Evolutionary conservation across 2,113 vertebrate genomes (phyloP), one percentile per base, ranked within the genome.

Genomic region (Lynx canadensis): DNA sequence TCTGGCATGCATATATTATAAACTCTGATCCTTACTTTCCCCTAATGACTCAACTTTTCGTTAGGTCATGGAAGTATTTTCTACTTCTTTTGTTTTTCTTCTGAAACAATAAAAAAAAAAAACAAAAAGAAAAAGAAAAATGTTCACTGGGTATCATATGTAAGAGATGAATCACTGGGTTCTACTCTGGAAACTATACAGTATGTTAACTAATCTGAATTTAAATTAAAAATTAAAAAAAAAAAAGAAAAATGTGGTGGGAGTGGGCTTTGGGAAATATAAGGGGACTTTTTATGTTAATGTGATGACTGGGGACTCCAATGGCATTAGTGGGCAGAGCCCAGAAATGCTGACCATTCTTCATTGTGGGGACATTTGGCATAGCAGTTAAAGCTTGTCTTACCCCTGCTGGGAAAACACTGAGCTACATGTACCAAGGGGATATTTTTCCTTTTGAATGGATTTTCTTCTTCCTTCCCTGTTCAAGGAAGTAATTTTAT

Each of bases 51-150:
- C 1, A n/a, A 13, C 83, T 89, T 83, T 89, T 68, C 60, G 78
- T 33, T 65, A 88, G 55, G 38, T 29, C 11, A 63, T 29, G 68
- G 78, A 76, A 60, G 2, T 71, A 63, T 92, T 89, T 73, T 89
- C 50, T 83, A 52, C 23, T 80, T 93, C 19, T 79, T 93, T 57
- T 79, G 60, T 84, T 89, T 89, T 50, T 84, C 19, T 81, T 95
- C 89, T 41, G 69, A 89, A 92, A 94, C 9, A 91, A 65, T 3
- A 86, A 79, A 4, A 78, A 86, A 79, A 4, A 78, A 78, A 73
- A 50, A 63, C 4, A 74, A 74, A 94, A 82, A 71, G 5, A 41
- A 25, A 13, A 13, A 27, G 23, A 29, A 94, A 79, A 91, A 31
- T 16, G 6, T 73, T 3, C 57, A 60, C 57, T 60, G 57, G 57